Evolutionary conservation across 2,797 vertebrate genomes (phyloP).

Genomic region (Sebastes trivittatus): DNA sequence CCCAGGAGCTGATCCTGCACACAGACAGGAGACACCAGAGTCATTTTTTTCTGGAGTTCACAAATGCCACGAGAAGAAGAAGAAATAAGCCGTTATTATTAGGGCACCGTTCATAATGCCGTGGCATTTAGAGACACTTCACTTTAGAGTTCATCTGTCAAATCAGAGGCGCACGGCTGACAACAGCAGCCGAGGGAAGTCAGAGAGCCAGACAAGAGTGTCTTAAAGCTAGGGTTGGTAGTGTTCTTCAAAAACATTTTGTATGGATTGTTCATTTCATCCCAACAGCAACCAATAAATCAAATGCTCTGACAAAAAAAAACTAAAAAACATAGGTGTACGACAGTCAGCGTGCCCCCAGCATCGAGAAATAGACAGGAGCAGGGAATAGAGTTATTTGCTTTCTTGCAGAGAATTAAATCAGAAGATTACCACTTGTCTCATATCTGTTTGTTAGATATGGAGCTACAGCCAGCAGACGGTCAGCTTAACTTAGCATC

Average conservation of each 20-base stretch:
- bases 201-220: not conserved
- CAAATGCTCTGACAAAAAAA: too few relatives aligned
- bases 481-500: not conserved
- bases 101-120: conserved; percentile 25
- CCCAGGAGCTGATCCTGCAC: conserved; percentile 85
- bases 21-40: conserved; percentile 16
- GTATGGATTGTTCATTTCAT: too few relatives aligned
- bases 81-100: not conserved
- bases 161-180: conserved; percentile 13
- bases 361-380: too few relatives aligned
- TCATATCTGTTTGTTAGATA: not conserved
- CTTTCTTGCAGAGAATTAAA: not conserved
- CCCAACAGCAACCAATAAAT: not conserved
- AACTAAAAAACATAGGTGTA: too few relatives aligned
- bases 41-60: conserved; percentile 3
- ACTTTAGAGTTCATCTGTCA: conserved; percentile 31
- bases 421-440: not conserved
- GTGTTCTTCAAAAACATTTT: not conserved
- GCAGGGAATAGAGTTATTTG: not conserved
- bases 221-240: not conserved
- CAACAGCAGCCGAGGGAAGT: not conserved
- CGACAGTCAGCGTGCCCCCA: too few relatives aligned
- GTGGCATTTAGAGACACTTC: conserved; percentile 39
- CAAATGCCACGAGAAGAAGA: conserved; percentile 22
- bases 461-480: not conserved